Percentiles rank a stretch among this genome's conserved stretches.
Evolutionary conservation across 2,888 invertebrate genomes (phyloP).

Genomic region (Tetropium fuscum): DNA sequence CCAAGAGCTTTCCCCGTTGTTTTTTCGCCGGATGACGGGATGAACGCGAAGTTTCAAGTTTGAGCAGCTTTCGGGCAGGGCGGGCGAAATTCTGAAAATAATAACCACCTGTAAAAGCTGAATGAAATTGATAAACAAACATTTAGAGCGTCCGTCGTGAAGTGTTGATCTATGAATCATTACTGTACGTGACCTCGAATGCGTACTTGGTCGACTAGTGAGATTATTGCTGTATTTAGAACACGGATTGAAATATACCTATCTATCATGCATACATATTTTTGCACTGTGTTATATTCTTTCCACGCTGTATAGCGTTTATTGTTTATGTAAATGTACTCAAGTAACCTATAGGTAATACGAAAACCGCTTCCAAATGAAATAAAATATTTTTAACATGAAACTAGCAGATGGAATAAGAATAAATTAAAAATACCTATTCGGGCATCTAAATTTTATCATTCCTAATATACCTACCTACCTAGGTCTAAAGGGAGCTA

Average conservation of each 20-base stretch:
- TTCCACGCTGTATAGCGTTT: neutral
- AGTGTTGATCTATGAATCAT: conserved; percentile 35
- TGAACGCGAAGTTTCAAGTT: conserved; percentile 30
- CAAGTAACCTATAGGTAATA: no score
- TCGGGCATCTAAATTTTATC: no score
- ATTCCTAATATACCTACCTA: no score
- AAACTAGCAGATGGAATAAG: no score
- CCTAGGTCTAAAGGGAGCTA: no score
- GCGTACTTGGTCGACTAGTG: conserved; percentile 17
- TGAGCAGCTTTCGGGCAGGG: conserved; percentile 35
- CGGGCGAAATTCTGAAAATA: conserved; percentile 39
- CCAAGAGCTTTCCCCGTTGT: conserved; percentile 29
- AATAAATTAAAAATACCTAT: no score
- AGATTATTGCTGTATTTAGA: conserved; percentile 25
- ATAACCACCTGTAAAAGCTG: conserved; percentile 46
- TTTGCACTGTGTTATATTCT: neutral
- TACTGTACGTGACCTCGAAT: conserved; percentile 34
- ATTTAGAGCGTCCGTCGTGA: conserved; percentile 32
- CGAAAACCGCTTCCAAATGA: no score
- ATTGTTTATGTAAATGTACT: neutral
- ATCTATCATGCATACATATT: no score
- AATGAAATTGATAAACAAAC: conserved; percentile 41
- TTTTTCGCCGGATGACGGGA: conserved; percentile 29
- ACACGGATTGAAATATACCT: conserved; percentile 21
- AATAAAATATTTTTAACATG: no score